phyloP scores from a whole-genome alignment of 2,113 vertebrate genomes.

The Falcunculus frontatus region DNA sequence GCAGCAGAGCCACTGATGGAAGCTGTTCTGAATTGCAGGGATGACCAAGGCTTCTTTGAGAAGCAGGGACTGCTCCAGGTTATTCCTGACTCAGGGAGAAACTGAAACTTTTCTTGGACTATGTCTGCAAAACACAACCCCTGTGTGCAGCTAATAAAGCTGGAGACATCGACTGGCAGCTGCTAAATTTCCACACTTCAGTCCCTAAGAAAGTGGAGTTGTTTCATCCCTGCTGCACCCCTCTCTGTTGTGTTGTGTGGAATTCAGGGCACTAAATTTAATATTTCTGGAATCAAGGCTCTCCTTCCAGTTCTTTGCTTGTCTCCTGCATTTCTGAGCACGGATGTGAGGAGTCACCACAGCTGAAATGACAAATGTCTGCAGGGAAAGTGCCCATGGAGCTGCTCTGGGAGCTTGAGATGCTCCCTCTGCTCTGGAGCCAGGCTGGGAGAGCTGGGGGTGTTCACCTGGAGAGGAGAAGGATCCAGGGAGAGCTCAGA shows the following conservation, averaged over 20 bases:
- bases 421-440: neutral
- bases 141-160: neutral
- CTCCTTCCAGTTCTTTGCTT: neutral
- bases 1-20: neutral
- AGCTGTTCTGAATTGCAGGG: neutral
- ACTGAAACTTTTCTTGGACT: neutral
- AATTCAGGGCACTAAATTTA: neutral
- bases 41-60: accelerated
- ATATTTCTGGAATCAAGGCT: neutral
- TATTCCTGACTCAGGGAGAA: neutral
- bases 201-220: accelerated
- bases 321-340: neutral
- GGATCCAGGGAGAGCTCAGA: neutral
- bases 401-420: neutral
- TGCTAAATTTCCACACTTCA: neutral
- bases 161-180: neutral
- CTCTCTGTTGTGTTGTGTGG: neutral
- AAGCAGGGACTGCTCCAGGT: neutral
- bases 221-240: neutral
- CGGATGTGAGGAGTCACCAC: neutral
- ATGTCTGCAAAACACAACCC: accelerated
- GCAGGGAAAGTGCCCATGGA: neutral
- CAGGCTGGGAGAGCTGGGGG: neutral
- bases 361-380: neutral
- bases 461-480: neutral